A percentile compares a stretch with the other conserved stretches of the same genome.
phyloP scores from a whole-genome alignment of 2,113 vertebrate genomes.

The Nothobranchius furzeri region DNA sequence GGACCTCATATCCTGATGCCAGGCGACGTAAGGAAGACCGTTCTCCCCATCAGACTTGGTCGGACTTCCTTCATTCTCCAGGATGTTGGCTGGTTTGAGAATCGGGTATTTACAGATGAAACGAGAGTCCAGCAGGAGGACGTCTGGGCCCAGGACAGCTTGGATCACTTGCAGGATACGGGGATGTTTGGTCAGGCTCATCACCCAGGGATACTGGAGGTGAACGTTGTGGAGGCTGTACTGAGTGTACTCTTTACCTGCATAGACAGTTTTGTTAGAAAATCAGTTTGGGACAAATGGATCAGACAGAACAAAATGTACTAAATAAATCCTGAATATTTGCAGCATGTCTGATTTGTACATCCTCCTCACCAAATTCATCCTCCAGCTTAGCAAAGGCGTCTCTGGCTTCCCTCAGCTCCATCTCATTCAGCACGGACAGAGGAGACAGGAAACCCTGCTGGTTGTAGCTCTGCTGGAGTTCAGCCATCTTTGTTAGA shows the following conservation, averaged over 20 bases:
- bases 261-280: not conserved
- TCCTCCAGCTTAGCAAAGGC: too few species aligned
- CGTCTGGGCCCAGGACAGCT: slow-evolving; percentile 73
- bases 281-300: not conserved
- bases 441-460: too few species aligned
- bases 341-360: not conserved
- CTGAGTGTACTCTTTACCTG: slow-evolving; percentile 78
- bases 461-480: too few species aligned
- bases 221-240: slow-evolving; percentile 84
- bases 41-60: not conserved
- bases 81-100: not conserved
- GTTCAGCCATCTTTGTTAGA: too few species aligned
- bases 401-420: too few species aligned
- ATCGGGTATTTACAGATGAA: slow-evolving; percentile 85
- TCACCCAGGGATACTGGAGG: slow-evolving; percentile 77
- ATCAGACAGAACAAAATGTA: not conserved
- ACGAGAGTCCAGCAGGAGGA: slow-evolving; percentile 81
- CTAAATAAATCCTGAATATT: not conserved
- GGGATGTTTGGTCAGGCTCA: slow-evolving; percentile 75
- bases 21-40: not conserved
- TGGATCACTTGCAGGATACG: slow-evolving; percentile 63
- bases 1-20: slow-evolving; percentile 83
- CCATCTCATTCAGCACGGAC: too few species aligned
- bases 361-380: not conserved
- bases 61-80: not conserved